Evolutionary conservation across 2,797 vertebrate species (phyloP).

Genomic region (Brachyalestes nurse): DNA sequence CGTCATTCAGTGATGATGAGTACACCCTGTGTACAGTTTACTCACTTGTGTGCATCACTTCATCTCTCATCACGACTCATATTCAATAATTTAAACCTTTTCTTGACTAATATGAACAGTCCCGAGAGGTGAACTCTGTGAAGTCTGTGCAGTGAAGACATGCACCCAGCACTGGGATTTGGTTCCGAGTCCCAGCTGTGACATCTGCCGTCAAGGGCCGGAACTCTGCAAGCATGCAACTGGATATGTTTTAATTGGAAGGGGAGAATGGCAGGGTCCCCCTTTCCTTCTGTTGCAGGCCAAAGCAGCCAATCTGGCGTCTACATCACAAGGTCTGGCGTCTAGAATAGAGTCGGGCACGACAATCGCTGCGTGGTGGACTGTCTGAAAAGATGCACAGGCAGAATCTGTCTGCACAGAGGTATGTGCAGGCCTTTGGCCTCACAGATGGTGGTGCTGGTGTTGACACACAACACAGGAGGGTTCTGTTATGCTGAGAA

Average conservation of each 20-base stretch:
- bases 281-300: constrained; percentile 19
- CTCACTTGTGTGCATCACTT: not conserved
- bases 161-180: not conserved
- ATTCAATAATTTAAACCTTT: not conserved
- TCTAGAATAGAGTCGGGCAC: not conserved
- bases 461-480: not conserved
- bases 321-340: constrained; percentile 10
- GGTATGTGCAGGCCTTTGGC: not conserved
- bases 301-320: constrained; percentile 9
- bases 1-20: not conserved
- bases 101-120: not conserved
- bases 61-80: not conserved
- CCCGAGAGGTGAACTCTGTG: not conserved
- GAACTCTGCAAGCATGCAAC: constrained; percentile 10
- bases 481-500: not conserved
- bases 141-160: not conserved
- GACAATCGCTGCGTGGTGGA: constrained; percentile 1
- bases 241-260: constrained; percentile 33
- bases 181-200: constrained; percentile 29
- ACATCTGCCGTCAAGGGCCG: constrained; percentile 23
- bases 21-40: not conserved
- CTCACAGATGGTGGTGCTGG: constrained; percentile 10
- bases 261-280: not conserved
- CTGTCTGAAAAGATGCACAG: constrained; percentile 4
- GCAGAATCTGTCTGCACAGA: constrained; percentile 17